A percentile compares a stretch with the other conserved stretches of the same genome.
These are phyloP conservation scores for Brenthis ino DNA, from an alignment of 2,888 invertebrate species.

Conservation along the genomic window DNA sequence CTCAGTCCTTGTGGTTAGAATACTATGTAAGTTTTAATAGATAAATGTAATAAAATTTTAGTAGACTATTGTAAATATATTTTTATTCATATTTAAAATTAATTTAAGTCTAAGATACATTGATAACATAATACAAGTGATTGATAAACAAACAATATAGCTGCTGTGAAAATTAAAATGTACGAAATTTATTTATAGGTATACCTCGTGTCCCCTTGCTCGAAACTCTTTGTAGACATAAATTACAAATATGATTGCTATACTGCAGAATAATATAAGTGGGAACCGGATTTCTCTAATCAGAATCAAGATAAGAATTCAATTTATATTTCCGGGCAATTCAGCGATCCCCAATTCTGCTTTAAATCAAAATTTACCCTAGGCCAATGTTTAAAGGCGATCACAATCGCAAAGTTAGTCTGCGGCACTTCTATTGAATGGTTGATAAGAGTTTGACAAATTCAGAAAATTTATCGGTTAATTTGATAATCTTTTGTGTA, in stretches of 20 bases:
- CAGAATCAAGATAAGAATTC: constrained; percentile 67
- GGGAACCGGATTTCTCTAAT: constrained; percentile 47
- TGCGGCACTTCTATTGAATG: constrained; percentile 53
- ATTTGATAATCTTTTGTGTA: constrained; percentile 27
- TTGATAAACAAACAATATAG: too few species aligned
- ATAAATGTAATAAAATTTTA: too few species aligned
- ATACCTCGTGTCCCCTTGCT: not conserved
- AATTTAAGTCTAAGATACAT: too few species aligned
- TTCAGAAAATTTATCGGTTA: constrained; percentile 46
- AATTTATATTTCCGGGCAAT: constrained; percentile 66
- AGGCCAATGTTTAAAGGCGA: constrained; percentile 50
- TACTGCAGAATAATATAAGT: constrained; percentile 35
- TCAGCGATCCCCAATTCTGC: constrained; percentile 59
- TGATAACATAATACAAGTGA: too few species aligned
- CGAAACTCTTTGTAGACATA: constrained; percentile 19
- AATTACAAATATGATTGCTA: constrained; percentile 25
- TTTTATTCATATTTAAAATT: too few species aligned
- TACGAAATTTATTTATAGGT: not conserved
- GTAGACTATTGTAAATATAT: too few species aligned
- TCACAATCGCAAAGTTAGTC: constrained; percentile 48
- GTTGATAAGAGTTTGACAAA: constrained; percentile 64
- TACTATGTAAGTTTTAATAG: too few species aligned
- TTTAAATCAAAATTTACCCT: constrained; percentile 72
- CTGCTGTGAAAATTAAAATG: not conserved
- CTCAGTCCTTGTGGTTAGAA: not conserved